Conservation (phyloP, 1,140 invertebrate genomes). For the Drosophila melanica region DNA sequence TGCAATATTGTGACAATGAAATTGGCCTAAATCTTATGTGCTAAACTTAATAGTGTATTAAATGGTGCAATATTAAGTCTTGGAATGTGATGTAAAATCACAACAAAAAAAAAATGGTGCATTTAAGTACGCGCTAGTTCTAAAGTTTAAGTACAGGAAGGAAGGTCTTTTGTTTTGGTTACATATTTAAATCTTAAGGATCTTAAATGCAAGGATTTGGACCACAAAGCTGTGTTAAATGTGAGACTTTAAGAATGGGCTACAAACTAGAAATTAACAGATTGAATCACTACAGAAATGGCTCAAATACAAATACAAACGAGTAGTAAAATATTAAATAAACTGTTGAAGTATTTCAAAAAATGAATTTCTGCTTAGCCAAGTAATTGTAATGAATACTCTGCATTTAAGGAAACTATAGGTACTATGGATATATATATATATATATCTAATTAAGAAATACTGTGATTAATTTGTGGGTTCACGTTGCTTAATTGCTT, state of each 20-base stretch:
- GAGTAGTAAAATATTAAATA: no score
- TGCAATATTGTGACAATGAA: slow-evolving; percentile 33
- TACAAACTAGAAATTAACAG: slow-evolving; percentile 1
- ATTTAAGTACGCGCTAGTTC: slow-evolving; percentile 28
- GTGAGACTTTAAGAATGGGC: background rate
- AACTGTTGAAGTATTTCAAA: background rate
- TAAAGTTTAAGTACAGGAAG: slow-evolving; percentile 41
- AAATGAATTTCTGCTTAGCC: background rate
- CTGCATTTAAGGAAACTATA: slow-evolving; percentile 30
- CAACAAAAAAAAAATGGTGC: slow-evolving; percentile 41
- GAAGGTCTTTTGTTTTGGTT: slow-evolving; percentile 1
- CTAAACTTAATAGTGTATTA: slow-evolving; percentile 17
- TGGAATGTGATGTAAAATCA: slow-evolving; percentile 39
- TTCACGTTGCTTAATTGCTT: slow-evolving; percentile 47
- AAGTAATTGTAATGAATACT: background rate
- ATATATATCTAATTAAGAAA: slow-evolving; percentile 29
- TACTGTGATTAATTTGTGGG: slow-evolving; percentile 51
- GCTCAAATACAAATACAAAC: no score
- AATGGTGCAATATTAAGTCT: slow-evolving; percentile 36
- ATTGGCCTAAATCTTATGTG: slow-evolving; percentile 29
- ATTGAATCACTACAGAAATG: background rate
- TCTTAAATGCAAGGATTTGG: slow-evolving; percentile 50
- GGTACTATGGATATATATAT: background rate
- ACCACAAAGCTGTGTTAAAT: slow-evolving; percentile 32
- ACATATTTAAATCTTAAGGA: slow-evolving; percentile 30